Evolutionary conservation across 2,113 vertebrate species (phyloP).

Genomic region (Poeciliopsis turrubarensis): DNA sequence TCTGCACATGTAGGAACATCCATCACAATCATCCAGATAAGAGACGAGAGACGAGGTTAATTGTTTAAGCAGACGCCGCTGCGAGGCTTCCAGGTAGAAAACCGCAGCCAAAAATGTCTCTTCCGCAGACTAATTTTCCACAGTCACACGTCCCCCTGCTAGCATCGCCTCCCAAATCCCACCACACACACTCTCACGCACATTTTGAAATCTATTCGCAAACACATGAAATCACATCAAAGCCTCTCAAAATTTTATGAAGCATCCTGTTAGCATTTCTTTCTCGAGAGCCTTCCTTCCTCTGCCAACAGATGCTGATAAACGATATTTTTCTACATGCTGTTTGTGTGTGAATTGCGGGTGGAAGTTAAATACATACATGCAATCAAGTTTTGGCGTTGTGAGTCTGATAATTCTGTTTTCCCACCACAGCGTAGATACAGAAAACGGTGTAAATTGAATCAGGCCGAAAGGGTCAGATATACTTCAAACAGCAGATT

Average conservation of each 20-base stretch:
- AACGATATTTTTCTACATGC: conserved; percentile 14
- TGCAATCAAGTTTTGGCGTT: conserved; percentile 2
- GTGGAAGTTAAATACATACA: not conserved
- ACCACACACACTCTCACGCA: conserved; percentile 25
- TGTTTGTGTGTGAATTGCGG: conserved; percentile 9
- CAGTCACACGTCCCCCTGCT: conserved; percentile 39
- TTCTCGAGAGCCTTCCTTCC: conserved; percentile 65
- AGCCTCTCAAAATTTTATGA: conserved; percentile 41
- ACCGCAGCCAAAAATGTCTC: conserved; percentile 37
- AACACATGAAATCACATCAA: conserved; percentile 50
- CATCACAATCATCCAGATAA: conserved; percentile 51
- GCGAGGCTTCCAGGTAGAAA: conserved; percentile 39
- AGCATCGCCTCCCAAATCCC: conserved; percentile 41
- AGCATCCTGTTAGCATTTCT: conserved; percentile 73
- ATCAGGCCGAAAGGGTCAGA: not conserved
- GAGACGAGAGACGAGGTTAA: conserved; percentile 22
- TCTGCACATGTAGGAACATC: conserved; percentile 27
- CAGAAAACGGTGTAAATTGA: not conserved
- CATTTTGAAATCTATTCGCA: conserved; percentile 71
- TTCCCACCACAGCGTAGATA: conserved; percentile 17
- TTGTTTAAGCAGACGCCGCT: conserved; percentile 51
- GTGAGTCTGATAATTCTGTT: conserved; percentile 4
- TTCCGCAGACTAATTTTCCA: conserved; percentile 34
- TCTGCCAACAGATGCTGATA: conserved; percentile 42
- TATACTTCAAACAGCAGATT: not conserved